These are phyloP conservation scores for Drosophila meridiana DNA, from an alignment of 2,888 invertebrate species.

Conservation along the genomic window DNA sequence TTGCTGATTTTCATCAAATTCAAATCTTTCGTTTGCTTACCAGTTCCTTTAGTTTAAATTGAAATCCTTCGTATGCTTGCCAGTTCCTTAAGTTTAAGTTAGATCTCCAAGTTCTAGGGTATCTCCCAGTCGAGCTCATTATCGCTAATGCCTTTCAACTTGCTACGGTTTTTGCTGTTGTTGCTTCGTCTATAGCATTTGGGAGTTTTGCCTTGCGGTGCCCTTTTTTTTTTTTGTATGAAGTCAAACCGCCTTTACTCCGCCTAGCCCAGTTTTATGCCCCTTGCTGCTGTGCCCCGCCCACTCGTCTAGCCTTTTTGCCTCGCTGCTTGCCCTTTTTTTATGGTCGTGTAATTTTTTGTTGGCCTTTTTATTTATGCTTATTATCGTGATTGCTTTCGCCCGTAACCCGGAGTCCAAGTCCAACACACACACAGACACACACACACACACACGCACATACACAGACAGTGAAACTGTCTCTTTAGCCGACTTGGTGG, in stretches of 20 bases:
- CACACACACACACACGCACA: background rate
- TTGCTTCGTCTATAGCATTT: slow-evolving; percentile 38
- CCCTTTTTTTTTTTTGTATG: slow-evolving; percentile 40
- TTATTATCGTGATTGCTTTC: slow-evolving; percentile 76
- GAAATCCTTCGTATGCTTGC: too few relatives aligned
- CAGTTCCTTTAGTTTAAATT: too few relatives aligned
- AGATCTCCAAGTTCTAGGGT: background rate
- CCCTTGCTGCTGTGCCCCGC: background rate
- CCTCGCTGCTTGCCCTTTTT: slow-evolving; percentile 63
- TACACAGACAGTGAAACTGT: slow-evolving; percentile 5
- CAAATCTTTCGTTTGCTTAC: too few relatives aligned
- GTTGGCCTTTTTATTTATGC: slow-evolving; percentile 74
- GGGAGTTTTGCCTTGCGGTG: slow-evolving; percentile 52
- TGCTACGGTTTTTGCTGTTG: slow-evolving; percentile 13
- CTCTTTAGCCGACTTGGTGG: slow-evolving; percentile 28
- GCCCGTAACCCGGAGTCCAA: slow-evolving; percentile 38
- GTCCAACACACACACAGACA: slow-evolving; percentile 20
- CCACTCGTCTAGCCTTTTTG: slow-evolving; percentile 26
- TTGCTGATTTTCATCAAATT: background rate
- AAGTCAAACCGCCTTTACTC: background rate
- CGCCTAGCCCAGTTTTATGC: background rate
- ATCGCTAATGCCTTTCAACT: background rate
- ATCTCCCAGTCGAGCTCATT: background rate
- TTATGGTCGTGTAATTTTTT: slow-evolving; percentile 77
- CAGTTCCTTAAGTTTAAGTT: too few relatives aligned